Evolutionary conservation across 2,888 invertebrate species (phyloP).

Genomic region (Cerastis rubricosa): DNA sequence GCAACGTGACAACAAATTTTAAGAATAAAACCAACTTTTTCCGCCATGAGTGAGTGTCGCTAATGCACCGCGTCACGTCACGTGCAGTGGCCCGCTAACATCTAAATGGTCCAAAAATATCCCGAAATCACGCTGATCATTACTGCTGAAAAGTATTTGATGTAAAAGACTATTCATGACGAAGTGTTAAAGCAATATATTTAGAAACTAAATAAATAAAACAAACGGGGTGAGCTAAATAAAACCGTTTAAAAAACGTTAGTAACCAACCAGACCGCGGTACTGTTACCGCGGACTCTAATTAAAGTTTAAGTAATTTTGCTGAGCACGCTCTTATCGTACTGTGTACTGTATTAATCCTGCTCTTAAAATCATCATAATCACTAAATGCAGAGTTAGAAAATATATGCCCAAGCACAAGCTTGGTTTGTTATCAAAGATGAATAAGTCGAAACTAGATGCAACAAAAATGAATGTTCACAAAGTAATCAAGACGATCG

Average conservation of each 20-base stretch:
- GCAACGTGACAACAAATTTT: no score
- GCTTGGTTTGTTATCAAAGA: slow-evolving; percentile 64
- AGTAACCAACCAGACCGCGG: no score
- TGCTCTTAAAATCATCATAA: not conserved
- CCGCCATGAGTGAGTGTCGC: not conserved
- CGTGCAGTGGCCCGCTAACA: not conserved
- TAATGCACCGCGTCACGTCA: not conserved
- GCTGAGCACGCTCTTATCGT: not conserved
- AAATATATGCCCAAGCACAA: slow-evolving; percentile 56
- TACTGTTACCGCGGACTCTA: no score
- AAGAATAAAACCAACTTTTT: not conserved
- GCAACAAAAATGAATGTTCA: slow-evolving; percentile 65
- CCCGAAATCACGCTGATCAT: not conserved
- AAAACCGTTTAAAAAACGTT: no score
- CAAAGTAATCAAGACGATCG: slow-evolving; percentile 89
- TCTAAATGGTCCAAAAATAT: not conserved
- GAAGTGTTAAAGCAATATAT: not conserved
- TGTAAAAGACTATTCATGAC: not conserved
- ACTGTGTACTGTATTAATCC: not conserved
- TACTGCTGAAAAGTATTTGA: not conserved
- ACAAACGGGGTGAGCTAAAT: no score
- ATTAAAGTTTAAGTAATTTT: not conserved
- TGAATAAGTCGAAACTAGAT: slow-evolving; percentile 63
- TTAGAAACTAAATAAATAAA: no score
- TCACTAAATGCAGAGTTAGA: slow-evolving; percentile 64